phyloP scores from a whole-genome alignment of 2,797 vertebrate genomes.

The Rallus crepitans region DNA sequence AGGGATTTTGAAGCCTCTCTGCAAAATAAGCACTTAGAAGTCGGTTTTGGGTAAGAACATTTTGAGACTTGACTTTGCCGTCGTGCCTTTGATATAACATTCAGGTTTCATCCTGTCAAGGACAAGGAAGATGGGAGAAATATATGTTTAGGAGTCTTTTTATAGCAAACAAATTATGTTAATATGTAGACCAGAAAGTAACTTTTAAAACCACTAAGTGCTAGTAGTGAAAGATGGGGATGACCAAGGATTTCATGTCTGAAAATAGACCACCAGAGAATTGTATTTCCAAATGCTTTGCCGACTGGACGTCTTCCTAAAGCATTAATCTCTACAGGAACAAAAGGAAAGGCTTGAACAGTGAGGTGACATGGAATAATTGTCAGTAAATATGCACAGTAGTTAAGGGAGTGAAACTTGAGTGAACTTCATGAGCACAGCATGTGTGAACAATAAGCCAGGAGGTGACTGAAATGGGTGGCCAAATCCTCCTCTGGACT shows the following conservation, averaged over 20 bases:
- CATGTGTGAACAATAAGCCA: not conserved
- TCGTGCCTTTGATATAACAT: not conserved
- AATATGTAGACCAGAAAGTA: slow-evolving; percentile 46
- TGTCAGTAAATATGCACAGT: not conserved
- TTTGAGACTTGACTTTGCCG: not conserved
- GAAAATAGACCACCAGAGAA: slow-evolving; percentile 51
- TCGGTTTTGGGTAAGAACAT: not conserved
- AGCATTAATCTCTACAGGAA: slow-evolving; percentile 38
- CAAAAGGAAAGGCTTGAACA: slow-evolving; percentile 2
- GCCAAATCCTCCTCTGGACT: not conserved
- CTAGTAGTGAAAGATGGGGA: slow-evolving; percentile 25
- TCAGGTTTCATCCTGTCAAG: slow-evolving; percentile 16
- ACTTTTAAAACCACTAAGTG: slow-evolving; percentile 64
- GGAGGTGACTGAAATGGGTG: not conserved
- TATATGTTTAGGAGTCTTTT: slow-evolving; percentile 58
- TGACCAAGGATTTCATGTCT: slow-evolving; percentile 32
- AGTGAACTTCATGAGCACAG: not conserved
- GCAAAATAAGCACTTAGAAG: not conserved
- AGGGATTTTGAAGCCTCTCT: not conserved
- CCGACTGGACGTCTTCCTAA: not conserved
- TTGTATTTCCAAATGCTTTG: not conserved
- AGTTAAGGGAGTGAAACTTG: not conserved
- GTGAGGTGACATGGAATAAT: not conserved
- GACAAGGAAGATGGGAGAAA: not conserved
- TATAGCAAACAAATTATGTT: slow-evolving; percentile 45